A percentile compares a stretch with the other conserved stretches of the same genome.
phyloP scores from a whole-genome alignment of 2,113 vertebrate species.

The Grallaria varia region DNA sequence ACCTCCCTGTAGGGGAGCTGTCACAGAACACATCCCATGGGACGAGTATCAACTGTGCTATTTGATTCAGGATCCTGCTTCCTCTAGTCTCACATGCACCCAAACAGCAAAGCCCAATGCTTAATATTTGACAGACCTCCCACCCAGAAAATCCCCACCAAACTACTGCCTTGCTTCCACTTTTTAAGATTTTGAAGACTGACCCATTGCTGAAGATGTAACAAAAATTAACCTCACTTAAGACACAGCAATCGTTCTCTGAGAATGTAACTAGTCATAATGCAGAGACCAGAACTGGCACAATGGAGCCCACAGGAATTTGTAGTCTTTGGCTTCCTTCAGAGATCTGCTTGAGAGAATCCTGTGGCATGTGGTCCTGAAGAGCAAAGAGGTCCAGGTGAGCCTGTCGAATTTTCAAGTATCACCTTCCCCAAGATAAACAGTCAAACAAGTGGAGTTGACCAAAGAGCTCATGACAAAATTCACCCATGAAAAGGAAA shows the following conservation, averaged over 20 bases:
- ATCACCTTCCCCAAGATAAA: neutral
- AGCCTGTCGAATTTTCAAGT: neutral
- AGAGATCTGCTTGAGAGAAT: neutral
- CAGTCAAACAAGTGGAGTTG: neutral
- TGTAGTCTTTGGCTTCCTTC: neutral
- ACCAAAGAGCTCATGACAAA: neutral
- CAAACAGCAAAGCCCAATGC: neutral
- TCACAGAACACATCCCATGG: neutral
- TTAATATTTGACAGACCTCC: neutral
- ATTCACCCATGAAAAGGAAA: neutral
- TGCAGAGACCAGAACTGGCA: neutral
- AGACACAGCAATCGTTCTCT: neutral
- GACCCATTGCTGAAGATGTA: neutral
- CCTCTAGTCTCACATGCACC: neutral
- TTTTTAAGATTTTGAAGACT: neutral
- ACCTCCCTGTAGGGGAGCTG: neutral
- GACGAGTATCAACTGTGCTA: accelerated
- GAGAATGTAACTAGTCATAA: neutral
- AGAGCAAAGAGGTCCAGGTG: accelerated
- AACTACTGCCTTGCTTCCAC: neutral
- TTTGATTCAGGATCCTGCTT: neutral
- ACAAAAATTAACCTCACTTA: neutral
- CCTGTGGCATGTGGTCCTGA: accelerated
- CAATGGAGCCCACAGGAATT: neutral
- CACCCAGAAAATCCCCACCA: neutral